Percentiles rank a stretch among this genome's conserved stretches.
phyloP scores from a whole-genome alignment of 2,113 vertebrate species.

The Leucosticte australis region DNA sequence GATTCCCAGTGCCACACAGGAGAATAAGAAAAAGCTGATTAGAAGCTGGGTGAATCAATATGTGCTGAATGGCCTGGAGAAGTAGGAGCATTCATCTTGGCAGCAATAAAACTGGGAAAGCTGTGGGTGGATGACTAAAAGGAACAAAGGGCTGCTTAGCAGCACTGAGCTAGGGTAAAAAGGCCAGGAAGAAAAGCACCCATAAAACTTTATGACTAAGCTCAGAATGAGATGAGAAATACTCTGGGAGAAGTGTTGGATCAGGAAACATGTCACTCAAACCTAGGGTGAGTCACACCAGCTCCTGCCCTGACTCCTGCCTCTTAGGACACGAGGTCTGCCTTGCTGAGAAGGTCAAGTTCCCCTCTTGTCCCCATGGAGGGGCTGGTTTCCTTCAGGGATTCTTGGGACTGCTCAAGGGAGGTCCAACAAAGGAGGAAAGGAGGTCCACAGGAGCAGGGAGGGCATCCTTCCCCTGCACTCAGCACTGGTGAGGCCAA shows the following conservation, averaged over 20 bases:
- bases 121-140: constrained; percentile 66
- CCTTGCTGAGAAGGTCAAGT: background rate
- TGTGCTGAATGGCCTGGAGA: constrained; percentile 31
- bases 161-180: constrained; percentile 43
- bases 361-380: background rate
- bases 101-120: constrained; percentile 64
- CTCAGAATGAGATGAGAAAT: constrained; percentile 29
- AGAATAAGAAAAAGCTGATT: constrained; percentile 13
- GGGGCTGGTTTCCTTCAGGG: background rate
- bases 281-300: rapidly evolving
- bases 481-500: background rate
- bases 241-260: background rate
- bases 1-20: background rate
- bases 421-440: background rate
- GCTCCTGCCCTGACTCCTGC: background rate
- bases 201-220: constrained; percentile 61
- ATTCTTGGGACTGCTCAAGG: background rate
- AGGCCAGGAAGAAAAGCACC: constrained; percentile 47
- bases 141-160: constrained; percentile 62
- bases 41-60: constrained; percentile 48
- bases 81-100: constrained; percentile 29
- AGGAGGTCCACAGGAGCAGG: background rate
- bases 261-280: background rate
- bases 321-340: background rate
- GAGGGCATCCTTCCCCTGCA: background rate